phyloP scores from a whole-genome alignment of 2,113 vertebrate species.

The Coptodon bakossiorum region DNA sequence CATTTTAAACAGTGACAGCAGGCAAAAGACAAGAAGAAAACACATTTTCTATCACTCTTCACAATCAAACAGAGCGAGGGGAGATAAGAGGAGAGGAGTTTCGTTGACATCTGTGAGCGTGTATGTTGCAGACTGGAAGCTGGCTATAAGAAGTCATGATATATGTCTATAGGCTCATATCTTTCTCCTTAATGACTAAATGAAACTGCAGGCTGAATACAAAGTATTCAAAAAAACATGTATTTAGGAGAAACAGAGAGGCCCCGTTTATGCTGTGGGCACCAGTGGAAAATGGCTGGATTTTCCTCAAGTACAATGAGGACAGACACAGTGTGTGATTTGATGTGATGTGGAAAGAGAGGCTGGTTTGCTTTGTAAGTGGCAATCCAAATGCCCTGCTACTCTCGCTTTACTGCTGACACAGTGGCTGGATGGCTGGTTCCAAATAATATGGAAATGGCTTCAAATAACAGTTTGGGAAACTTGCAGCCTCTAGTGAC shows the following conservation, averaged over 20 bases:
- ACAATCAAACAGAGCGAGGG: neutral
- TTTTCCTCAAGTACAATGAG: slow-evolving; percentile 1
- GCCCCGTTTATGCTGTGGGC: neutral
- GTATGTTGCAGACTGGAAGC: neutral
- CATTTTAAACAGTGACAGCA: neutral
- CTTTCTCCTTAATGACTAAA: neutral
- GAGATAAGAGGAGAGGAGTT: neutral
- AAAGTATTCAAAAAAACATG: fast-evolving
- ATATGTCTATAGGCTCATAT: neutral
- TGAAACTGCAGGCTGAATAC: neutral
- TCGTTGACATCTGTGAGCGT: neutral
- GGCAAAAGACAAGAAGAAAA: neutral
- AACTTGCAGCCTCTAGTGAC: neutral
- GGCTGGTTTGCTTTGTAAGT: slow-evolving; percentile 4
- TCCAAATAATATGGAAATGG: neutral
- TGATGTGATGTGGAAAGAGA: slow-evolving; percentile 7
- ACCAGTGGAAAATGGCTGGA: neutral
- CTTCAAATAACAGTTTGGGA: neutral
- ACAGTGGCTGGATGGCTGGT: neutral
- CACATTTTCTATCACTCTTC: neutral
- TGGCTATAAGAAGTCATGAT: neutral
- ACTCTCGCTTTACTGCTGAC: neutral
- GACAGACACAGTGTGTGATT: slow-evolving; percentile 6
- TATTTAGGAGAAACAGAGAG: neutral
- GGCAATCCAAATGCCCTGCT: neutral